Evolutionary conservation across 2,888 invertebrate genomes (phyloP), one percentile per base, ranked within the genome.

Genomic region (Linyphia triangularis): DNA sequence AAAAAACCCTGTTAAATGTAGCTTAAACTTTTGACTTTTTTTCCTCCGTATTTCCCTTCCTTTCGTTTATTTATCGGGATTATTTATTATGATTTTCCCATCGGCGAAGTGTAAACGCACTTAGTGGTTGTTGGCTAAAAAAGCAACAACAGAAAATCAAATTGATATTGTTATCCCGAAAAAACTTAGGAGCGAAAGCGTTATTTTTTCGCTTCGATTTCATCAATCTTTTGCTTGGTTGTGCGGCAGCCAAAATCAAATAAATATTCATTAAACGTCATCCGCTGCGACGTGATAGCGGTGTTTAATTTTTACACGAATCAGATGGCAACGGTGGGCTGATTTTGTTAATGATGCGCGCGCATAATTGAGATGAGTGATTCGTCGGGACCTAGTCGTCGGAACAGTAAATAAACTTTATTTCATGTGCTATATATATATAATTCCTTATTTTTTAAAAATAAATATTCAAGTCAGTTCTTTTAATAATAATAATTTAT

Each of bases 31-130:
- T 57, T 65, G 86, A 40, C 70, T 75, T 73, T 65, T 65, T 59
- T 26, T 67, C 51, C 61, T 26, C 22, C 16, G 22, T 63, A 61
- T 72, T 22, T 43, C 37, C 69, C 40, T 63, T 73, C 67, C 72
- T 16, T 85, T 72, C 72, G 72, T 86, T 86, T 88, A 88, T 88
- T 88, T 88, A 88, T 88, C 72, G 81, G 75, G 73, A 82, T 88
- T 88, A 88, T 88, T 88, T 88, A 88, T 88, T 88, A 81, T 73
- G 81, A 88, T 88, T 88, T 75, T 72, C 19, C 51, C 81, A 37
- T 70, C 24, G 10, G 26, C 28, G 30, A 77, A 28, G 57, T 82
- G 85, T 78, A 70, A 78, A 70, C 78, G 70, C 78, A 40, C 59
- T 78, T 70, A 78, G 78, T 37, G 75, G 75, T 51, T 33, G 33